Percentiles rank a stretch among this genome's conserved stretches.
phyloP scores from a whole-genome alignment of 2,797 vertebrate species.

The Chiropotes sagulatus region DNA sequence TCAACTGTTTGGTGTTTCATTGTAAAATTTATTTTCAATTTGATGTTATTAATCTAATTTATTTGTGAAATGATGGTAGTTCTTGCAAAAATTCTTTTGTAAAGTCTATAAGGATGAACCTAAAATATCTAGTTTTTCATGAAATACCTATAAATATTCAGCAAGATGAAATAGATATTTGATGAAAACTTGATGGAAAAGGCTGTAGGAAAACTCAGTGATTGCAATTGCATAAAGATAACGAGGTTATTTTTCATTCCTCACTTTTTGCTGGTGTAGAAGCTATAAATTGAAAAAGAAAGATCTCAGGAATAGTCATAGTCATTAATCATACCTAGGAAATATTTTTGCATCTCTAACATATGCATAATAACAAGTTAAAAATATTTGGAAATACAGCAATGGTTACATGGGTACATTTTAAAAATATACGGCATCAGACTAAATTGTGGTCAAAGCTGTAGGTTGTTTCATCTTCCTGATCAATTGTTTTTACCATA shows the following conservation, averaged over 20 bases:
- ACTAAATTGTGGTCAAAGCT: not conserved
- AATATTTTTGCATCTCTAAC: constrained; percentile 12
- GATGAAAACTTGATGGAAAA: constrained; percentile 19
- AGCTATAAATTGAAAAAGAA: constrained; percentile 10
- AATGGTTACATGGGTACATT: not conserved
- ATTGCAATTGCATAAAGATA: constrained; percentile 48
- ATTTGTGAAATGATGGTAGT: not conserved
- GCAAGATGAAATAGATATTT: constrained; percentile 28
- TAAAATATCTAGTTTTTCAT: constrained; percentile 33
- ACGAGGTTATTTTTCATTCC: constrained; percentile 35
- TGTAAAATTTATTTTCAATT: not conserved
- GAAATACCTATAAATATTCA: not conserved
- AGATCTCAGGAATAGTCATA: constrained; percentile 8
- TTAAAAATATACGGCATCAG: not conserved
- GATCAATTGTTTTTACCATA: not conserved
- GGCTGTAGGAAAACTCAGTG: not conserved
- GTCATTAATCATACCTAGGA: not conserved
- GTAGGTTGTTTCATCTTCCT: not conserved
- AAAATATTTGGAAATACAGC: constrained; percentile 3
- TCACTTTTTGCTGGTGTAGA: constrained; percentile 24
- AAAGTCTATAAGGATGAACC: not conserved
- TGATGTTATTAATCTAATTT: not conserved
- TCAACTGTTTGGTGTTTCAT: not conserved
- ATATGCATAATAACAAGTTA: not conserved
- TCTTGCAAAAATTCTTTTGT: not conserved